Evolutionary conservation across 2,113 vertebrate genomes (phyloP), one percentile per base, ranked within the genome.

Genomic region (Dinomys branickii): DNA sequence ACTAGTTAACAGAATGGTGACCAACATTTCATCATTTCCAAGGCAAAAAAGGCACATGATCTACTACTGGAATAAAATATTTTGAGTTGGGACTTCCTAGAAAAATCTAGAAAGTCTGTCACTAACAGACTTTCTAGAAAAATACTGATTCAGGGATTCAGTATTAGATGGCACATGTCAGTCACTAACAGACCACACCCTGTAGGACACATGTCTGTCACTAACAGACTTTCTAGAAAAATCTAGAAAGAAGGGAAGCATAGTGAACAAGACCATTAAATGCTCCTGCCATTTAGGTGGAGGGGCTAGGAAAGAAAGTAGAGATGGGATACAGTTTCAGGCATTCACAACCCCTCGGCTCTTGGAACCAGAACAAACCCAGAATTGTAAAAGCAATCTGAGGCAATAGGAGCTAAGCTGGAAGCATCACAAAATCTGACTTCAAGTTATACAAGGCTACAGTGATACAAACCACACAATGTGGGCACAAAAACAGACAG

Each of bases 51-150:
- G 30, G 58, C 33, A 65, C 9, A 19, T 61, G 63, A 71, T 78
- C n/a, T 87, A 94, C 41, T 12, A 30, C 7, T 80, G 26, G 38
- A 20, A 84, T 80, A 78, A 59, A 59, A 33, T 85, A 81, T 90
- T 92, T 96, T 91, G 69, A 89, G 85, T 1, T 41, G 47, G 22
- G 38, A 91, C 28, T 50, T 84, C 97, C 54, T 84, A 88, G 63
- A 56, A 90, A 71, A 96, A 85, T 82, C 33, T 52, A 91, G 44
- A 90, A 94, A n/a, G n/a, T n/a, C n/a, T n/a, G n/a, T n/a, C n/a
- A n/a, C n/a, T n/a, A n/a, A n/a, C n/a, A n/a, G n/a, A n/a, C n/a
- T n/a, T n/a, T n/a, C n/a, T n/a, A n/a, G n/a, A n/a, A n/a, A n/a
- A n/a, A n/a, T n/a, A n/a, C 71, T 63, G 78, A 84, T 54, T 69